Base-by-base conservation (phyloP, 2,888 invertebrate genomes). In the Hyposoter didymator region DNA sequence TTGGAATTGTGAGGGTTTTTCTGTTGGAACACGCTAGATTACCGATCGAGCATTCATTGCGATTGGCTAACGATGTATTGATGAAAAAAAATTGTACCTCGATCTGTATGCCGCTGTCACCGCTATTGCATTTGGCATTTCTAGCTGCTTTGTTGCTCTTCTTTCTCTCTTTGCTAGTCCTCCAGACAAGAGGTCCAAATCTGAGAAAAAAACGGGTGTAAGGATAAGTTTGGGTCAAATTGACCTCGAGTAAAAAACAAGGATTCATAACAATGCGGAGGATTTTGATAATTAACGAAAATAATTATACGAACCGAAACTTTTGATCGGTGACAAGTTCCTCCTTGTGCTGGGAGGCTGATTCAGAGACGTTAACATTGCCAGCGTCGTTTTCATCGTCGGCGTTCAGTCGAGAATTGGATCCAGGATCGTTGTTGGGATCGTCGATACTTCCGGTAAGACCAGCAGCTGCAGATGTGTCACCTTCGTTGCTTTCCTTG, bases 21-120 rank as follows among this genome's bases (percentile, higher is more conserved):
- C 7, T 7, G 39, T 39, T 7, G 39, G 7, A 39, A 39, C 39
- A 39, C 2, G 7, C 0, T 39, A 2, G 6, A 47, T 47, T 47
- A 14, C 4, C 14, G 14, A 47, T 17, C 14, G 17, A 35, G 35
- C 22, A 55, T 66, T 59, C 22, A 45, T 47, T 55, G 22, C 22
- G 0, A 49, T 43, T 32, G 49, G 0, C 10, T 12, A n/a, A 12
- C 4, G 64, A 64, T 35, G 4, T n/a, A 14, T 35, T 12, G 94
- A 93, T n/a, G 14, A 52, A 12, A 73, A 59, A 35, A 66, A 47
- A 39, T 35, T 35, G 90, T 93, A 95, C 93, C 94, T 96, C 96
- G 89, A 96, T 96, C 94, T 96, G 96, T 90, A 96, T 96, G 87
- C 97, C 96, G 86, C 96, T 96, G 93, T 97, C 96, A 5, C 96